A percentile compares a stretch with the other conserved stretches of the same genome.
phyloP scores from a whole-genome alignment of 1,140 invertebrate species.

The Myzus persicae region DNA sequence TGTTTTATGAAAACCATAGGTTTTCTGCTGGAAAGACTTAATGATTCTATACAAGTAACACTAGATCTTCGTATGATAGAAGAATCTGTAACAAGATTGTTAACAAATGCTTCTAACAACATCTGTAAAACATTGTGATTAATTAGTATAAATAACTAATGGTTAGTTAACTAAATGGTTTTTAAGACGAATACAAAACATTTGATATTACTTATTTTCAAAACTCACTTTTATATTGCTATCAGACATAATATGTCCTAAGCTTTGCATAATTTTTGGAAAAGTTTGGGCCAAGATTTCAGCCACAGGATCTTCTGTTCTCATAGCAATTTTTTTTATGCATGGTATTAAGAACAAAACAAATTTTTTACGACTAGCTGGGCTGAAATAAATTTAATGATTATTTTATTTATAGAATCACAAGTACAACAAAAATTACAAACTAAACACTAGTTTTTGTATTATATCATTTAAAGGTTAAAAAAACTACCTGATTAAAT shows the following conservation, averaged over 20 bases:
- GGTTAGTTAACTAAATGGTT: no score
- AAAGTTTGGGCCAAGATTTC: slow-evolving; percentile 51
- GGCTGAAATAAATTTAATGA: slow-evolving; percentile 12
- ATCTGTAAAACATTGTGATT: background rate
- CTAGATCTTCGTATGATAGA: slow-evolving; percentile 39
- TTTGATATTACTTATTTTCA: background rate
- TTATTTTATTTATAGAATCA: background rate
- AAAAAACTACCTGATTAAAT: slow-evolving; percentile 45
- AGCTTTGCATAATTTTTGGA: slow-evolving; percentile 55
- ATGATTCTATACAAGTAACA: slow-evolving; percentile 49
- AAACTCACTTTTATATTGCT: slow-evolving; percentile 47
- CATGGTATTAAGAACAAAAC: slow-evolving; percentile 54
- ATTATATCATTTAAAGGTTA: background rate
- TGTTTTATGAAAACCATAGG: slow-evolving; percentile 50
- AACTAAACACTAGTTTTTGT: background rate
- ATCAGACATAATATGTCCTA: slow-evolving; percentile 57
- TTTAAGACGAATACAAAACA: no score
- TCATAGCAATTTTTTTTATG: slow-evolving; percentile 48
- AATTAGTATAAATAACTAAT: background rate
- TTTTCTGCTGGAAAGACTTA: slow-evolving; percentile 49
- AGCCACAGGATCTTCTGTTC: slow-evolving; percentile 51
- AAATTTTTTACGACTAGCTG: slow-evolving; percentile 49
- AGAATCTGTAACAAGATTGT: slow-evolving; percentile 50
- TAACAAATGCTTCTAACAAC: slow-evolving; percentile 42
- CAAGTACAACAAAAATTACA: background rate